Evolutionary conservation across 2,888 invertebrate species (phyloP), one percentile per base, ranked within the genome.

Genomic region (Troilus luridus): DNA sequence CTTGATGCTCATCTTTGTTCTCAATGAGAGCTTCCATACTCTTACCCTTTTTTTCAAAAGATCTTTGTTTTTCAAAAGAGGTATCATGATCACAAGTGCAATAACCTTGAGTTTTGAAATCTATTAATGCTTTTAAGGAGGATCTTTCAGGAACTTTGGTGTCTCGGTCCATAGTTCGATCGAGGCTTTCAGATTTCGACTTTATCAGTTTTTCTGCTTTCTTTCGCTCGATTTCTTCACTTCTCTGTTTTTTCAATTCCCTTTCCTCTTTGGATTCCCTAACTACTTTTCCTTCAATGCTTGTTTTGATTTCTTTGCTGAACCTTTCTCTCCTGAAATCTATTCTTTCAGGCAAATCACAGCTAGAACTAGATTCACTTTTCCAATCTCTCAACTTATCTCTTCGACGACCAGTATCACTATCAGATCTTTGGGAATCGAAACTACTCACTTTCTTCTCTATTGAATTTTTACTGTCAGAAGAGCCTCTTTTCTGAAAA

Each of bases 401-500:
- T 56, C 89, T 77, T 67, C 88, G 90, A 85, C 56, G 54, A 24
- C 85, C 58, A 59, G 91, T 91, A 72, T 91, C 90, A 64, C 88
- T 72, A 81, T 90, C 88, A 0, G 88, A 91, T 88, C 88, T 91
- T 91, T 88, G 89, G 72, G 91, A 92, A 64, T 92, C 93, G 60
- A 91, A 91, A 90, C 92, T 93, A 81, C 89, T 91, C n/a, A 90
- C 90, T 89, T 92, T 91, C 59, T 85, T 91, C 67, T 92, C 92
- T 88, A 92, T 88, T 19, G 89, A 90, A 64, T 92, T 92, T 67
- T 92, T 92, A 89, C 93, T 92, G 64, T 92, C 93, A 17, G 93
- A 93, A 5, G 93, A 93, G 64, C 92, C 92, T 89, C 92, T 91
- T 91, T 93, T 93, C 88, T 93, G 92, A 89, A 93, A 93, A n/a